A percentile compares a stretch with the other conserved stretches of the same genome.
These are phyloP conservation scores for Idaea biselata DNA, from an alignment of 2,888 invertebrate genomes.

Conservation along the genomic window DNA sequence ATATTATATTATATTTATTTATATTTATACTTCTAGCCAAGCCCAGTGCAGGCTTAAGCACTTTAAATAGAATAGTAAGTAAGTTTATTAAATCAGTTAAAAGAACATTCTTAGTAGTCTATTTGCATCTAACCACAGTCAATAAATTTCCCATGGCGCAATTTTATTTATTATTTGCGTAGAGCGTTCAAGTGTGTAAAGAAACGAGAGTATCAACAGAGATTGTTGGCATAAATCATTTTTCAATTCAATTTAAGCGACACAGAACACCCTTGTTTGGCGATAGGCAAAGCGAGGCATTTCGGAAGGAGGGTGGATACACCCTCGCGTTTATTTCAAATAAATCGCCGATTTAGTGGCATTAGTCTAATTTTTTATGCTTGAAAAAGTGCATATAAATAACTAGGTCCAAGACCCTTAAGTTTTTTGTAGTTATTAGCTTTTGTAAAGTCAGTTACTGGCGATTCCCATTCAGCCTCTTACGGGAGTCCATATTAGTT, in stretches of 20 bases:
- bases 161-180: slow-evolving; percentile 61
- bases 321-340: slow-evolving; percentile 26
- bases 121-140: slow-evolving; percentile 14
- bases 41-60: no score
- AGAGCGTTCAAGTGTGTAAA: slow-evolving; percentile 63
- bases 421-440: no score
- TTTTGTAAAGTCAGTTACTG: no score
- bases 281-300: slow-evolving; percentile 43
- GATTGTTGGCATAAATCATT: slow-evolving; percentile 75
- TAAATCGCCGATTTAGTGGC: not conserved
- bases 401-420: no score
- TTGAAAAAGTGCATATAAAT: no score
- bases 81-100: not conserved
- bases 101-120: not conserved
- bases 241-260: slow-evolving; percentile 77
- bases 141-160: slow-evolving; percentile 52
- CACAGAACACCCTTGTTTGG: slow-evolving; percentile 65
- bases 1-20: no score
- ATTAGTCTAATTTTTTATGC: not conserved
- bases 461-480: no score
- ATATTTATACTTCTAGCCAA: no score
- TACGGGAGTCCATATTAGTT: no score
- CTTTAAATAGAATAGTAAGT: not conserved
- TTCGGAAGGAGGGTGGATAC: slow-evolving; percentile 37
- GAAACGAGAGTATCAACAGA: slow-evolving; percentile 61